Base-by-base conservation (phyloP, 2,888 invertebrate species). In the Serrognathus titanus region DNA sequence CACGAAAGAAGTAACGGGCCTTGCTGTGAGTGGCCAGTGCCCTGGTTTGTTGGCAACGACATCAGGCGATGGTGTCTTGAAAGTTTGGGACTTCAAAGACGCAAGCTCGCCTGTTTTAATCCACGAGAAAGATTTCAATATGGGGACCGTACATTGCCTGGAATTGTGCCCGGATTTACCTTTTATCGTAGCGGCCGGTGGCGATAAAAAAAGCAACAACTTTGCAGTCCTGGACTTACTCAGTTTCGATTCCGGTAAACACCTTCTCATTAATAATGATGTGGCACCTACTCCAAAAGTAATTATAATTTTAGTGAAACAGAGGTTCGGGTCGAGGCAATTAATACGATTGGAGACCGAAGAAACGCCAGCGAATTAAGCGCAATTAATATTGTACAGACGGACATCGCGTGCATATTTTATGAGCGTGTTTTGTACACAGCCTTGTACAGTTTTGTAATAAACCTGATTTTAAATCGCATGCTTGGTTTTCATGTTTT, bases 1-100 rank as follows among this genome's bases (percentile, higher is more conserved):
- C 72, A 83, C 85, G 48, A 87, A 90, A 68, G 92, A 94, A 81
- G 86, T 94, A 20, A 92, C 94, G 63, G 94, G 92, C 67, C 79
- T 94, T 36, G 82, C 85, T 55, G 78, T 92, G 48, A 93, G 92
- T 72, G 80, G 83, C 0, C 80, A 83, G 53, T 85, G 90, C 57
- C 86, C 88, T 1, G 90, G 90, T 3, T 78, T 93, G 48, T 78
- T 97, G 71, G 81, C 92, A 2, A 91, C 93, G 0, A 82, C 87
- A 1, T 88, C 92, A 5, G 84, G 87, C 1, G 95, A 96, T 73
- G 89, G 90, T 59, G 80, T 81, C n/a, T 74, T 94, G 3, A 94
- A 94, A 80, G 84, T 90, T 0, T 97, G 96, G 96, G 94, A 96
- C 70, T 63, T 43, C 11, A 53, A 57, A 59, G 63, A 64, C 74